phyloP scores from a whole-genome alignment of 2,888 invertebrate species.

The Drosophila aldrichi region DNA sequence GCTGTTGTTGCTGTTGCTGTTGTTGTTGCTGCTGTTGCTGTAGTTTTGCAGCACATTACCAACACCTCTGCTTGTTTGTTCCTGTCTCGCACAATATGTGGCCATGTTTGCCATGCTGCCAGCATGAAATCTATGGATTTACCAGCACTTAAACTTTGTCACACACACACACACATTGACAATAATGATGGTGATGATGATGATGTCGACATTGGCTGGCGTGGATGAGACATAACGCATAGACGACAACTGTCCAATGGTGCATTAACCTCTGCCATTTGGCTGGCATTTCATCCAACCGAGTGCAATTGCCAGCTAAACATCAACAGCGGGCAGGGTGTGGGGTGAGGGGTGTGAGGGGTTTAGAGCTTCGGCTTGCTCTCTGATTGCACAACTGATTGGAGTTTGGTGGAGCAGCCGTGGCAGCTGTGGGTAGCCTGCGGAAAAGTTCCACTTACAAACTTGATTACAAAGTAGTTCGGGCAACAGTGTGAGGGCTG shows the following conservation, averaged over 20 bases:
- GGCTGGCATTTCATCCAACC: constrained; percentile 17
- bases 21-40: constrained; percentile 29
- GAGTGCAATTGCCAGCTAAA: constrained; percentile 35
- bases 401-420: background rate
- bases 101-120: constrained; percentile 74
- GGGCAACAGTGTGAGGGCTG: background rate
- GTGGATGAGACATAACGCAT: constrained; percentile 51
- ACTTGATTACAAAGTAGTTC: constrained; percentile 1
- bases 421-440: background rate
- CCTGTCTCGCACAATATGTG: constrained; percentile 78
- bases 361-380: constrained; percentile 8
- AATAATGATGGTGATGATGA: constrained; percentile 43
- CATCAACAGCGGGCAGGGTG: background rate
- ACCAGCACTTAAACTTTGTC: constrained; percentile 85
- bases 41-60: constrained; percentile 62
- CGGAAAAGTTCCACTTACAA: background rate
- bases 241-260: constrained; percentile 64
- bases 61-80: constrained; percentile 62
- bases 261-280: constrained; percentile 72
- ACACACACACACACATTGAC: constrained; percentile 4
- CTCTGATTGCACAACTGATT: constrained; percentile 37
- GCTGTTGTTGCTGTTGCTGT: no score
- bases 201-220: constrained; percentile 50
- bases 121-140: constrained; percentile 84
- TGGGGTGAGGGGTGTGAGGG: background rate